These are phyloP conservation scores for Lordiphosa stackelbergi DNA, from an alignment of 1,140 invertebrate genomes.

Conservation along the genomic window DNA sequence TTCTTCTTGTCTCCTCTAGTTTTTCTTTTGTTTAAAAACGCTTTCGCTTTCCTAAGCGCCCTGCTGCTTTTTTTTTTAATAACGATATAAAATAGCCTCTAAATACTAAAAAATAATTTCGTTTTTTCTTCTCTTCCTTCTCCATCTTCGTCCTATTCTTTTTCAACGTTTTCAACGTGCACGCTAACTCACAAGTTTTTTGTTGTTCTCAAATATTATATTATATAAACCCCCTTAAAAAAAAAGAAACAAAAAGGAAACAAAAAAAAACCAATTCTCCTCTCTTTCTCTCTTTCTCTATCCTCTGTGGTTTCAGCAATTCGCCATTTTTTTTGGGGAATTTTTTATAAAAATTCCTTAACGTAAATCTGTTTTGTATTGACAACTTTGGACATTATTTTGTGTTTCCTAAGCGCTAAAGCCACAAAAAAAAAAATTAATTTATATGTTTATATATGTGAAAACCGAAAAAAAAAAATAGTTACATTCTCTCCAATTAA, in stretches of 20 bases:
- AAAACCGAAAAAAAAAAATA: conserved; percentile 14
- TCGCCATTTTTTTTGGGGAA: conserved; percentile 28
- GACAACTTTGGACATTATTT: conserved; percentile 68
- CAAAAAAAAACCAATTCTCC: conserved; percentile 32
- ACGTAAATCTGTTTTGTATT: conserved; percentile 43
- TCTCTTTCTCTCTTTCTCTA: not conserved
- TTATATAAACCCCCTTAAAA: conserved; percentile 28
- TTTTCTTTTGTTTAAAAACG: conserved; percentile 11
- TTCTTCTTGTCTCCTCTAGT: conserved; percentile 5
- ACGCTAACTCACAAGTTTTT: conserved; percentile 60
- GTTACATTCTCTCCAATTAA: conserved; percentile 27
- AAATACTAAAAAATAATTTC: conserved; percentile 76
- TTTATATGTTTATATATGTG: conserved; percentile 17
- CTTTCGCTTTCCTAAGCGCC: conserved; percentile 17
- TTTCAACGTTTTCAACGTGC: conserved; percentile 66
- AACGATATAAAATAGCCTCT: conserved; percentile 76
- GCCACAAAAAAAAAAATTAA: conserved; percentile 29
- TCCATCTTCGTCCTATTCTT: conserved; percentile 13
- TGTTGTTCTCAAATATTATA: conserved; percentile 15
- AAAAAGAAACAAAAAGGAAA: conserved; percentile 42
- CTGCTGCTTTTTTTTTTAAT: conserved; percentile 50
- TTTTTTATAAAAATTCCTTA: conserved; percentile 67
- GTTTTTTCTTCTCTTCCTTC: conserved; percentile 30
- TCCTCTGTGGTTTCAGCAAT: not conserved
- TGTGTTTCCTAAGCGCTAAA: conserved; percentile 21